Evolutionary conservation across 30 jellyfish, hydroid and myxozoan genomes (phyloP), one percentile per base, ranked within the genome.

Genomic region (Calvadosia cruxmelitensis): DNA sequence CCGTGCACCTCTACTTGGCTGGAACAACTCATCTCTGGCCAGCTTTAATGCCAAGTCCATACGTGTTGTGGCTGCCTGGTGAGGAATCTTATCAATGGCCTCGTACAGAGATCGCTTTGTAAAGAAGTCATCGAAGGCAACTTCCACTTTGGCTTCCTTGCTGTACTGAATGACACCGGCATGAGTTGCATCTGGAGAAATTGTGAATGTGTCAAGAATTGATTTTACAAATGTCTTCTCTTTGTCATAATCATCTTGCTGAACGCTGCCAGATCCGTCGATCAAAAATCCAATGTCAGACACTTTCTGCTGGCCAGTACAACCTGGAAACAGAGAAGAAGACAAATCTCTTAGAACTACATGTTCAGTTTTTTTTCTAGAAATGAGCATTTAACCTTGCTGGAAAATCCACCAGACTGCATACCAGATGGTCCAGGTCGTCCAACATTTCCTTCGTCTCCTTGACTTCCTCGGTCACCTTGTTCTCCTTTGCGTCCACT

Each of bases 141-240:
- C 83, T 72, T 87, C 94, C 26, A 87, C 66, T 30, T 72, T 78
- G 26, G 97, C 97, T 10, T 31, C 35, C 29, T 65, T 73, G 51
- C 97, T 78, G 68, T 87, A 87, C 15, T 77, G 80, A 27, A 80
- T 75, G 31, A 87, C 50, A 3, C 94, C 94, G 51, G 92, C 87
- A 26, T 88, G 82, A 35, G 78, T 67, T 30, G 80, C 85, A 16
- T 76, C 81, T 33, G 87, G 77, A 5, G 95, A 91, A 15, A 80
- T 79, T 0, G 86, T 80, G 76, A 82, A 80, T 0, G 67, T 33
- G 26, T 48, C 48, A n/a, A 87, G 77, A 36, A 87, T 80, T 34
- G 74, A 65, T 57, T 87, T 81, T 12, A 81, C 79, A 65, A 87
- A 74, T 2, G 42, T 50, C 53, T 87, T 87, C 84, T 87, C 87